phyloP scores from a whole-genome alignment of 2,797 vertebrate genomes.

The Molothrus ater region DNA sequence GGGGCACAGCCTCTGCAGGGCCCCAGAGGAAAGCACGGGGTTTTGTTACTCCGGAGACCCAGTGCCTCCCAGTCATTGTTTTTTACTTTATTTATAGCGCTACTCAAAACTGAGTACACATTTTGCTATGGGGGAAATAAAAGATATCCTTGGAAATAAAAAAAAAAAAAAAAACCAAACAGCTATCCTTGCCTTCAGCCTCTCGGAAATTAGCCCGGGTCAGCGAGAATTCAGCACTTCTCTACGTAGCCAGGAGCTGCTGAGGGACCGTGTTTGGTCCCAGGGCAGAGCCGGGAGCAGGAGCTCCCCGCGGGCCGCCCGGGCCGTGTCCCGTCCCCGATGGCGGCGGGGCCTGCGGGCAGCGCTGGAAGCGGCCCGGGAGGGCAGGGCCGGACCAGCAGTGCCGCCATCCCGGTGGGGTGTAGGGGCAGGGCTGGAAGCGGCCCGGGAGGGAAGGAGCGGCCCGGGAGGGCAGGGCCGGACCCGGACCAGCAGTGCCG shows the following conservation, averaged over 20 bases:
- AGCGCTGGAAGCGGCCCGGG: not conserved
- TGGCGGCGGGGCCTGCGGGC: not conserved
- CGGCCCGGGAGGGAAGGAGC: not conserved
- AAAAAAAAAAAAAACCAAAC: not conserved
- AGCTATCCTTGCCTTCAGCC: not conserved
- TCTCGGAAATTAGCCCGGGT: not conserved
- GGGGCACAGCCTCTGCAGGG: not conserved
- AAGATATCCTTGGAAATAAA: not conserved
- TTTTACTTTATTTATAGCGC: slow-evolving; percentile 28
- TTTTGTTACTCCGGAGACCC: not conserved
- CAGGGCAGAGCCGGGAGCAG: not conserved
- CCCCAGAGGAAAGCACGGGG: not conserved
- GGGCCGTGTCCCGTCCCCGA: rapidly evolving
- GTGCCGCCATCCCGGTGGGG: rapidly evolving
- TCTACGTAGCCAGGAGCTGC: rapidly evolving
- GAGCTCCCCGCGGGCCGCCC: no score
- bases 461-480: not conserved
- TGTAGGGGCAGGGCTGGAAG: not conserved
- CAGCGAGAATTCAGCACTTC: not conserved
- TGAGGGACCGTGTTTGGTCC: rapidly evolving
- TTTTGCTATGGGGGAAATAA: slow-evolving; percentile 25
- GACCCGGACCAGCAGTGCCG: no score
- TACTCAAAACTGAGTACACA: slow-evolving; percentile 35
- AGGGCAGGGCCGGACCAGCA: not conserved
- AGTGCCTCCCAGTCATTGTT: not conserved